Base-by-base conservation (phyloP, 2,888 invertebrate species). In the Agapostemon virescens region DNA sequence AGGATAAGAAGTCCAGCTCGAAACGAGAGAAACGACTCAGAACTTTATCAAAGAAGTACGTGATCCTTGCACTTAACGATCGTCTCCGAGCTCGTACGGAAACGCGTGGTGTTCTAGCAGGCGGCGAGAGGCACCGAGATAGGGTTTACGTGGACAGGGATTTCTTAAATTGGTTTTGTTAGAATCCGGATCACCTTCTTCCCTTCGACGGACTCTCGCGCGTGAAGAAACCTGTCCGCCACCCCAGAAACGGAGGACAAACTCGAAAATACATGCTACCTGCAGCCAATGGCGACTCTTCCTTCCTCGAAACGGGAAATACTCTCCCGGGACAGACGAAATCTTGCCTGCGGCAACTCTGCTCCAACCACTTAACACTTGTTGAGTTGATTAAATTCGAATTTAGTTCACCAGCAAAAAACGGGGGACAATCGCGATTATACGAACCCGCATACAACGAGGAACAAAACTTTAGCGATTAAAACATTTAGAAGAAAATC, bases 11-110 rank as follows among this genome's bases (percentile, higher is more conserved):
- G 81, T 78, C 81, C 74, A 64, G 80, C 77, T 84, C 86, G 85
- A 84, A 87, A 85, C 86, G 84, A 86, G 82, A 87, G 86, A 86
- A 87, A 86, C 86, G 86, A 85, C 81, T 79, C 76, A 78, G 84
- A 86, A 87, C 85, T 87, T 87, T 87, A 87, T 87, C 86, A 87
- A 87, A 87, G 86, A 84, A 83, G 75, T 87, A 87, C 86, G 86
- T 87, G 86, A 87, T 86, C 86, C 85, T 83, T 85, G 86, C 86
- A 85, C 86, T 86, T 85, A 87, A 87, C 86, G 86, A 86, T 81
- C 84, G 69, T 63, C 83, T 52, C 63, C 80, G 69, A 75, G 69
- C 61, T 58, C 79, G 77, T 75, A 69, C 81, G 74, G 69, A 79
- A 69, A 63, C 61, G 61, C 76, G 76, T 71, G 52, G 69, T 71